A percentile compares a stretch with the other conserved stretches of the same genome.
phyloP scores from a whole-genome alignment of 2,797 vertebrate genomes.

The Sebastolobus alascanus region DNA sequence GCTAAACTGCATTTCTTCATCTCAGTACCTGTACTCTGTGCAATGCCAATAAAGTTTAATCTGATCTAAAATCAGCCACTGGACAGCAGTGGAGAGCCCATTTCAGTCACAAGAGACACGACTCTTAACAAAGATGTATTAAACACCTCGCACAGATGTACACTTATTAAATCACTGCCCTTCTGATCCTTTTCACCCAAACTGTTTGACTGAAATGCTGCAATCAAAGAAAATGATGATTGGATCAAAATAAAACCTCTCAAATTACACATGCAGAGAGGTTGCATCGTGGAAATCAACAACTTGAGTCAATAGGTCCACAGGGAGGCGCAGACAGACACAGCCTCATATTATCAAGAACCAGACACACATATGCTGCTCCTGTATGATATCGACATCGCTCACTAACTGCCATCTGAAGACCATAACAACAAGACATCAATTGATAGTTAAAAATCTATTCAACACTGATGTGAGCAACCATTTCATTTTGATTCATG shows the following conservation, averaged over 20 bases:
- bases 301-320: neutral
- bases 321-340: neutral
- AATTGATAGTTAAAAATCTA: slow-evolving; percentile 4
- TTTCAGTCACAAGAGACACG: too few species aligned
- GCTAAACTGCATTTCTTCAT: neutral
- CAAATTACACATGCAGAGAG: slow-evolving; percentile 9
- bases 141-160: neutral
- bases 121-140: neutral
- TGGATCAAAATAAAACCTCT: neutral
- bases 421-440: neutral
- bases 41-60: neutral
- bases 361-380: neutral
- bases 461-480: slow-evolving; percentile 1
- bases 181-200: neutral
- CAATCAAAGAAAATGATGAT: slow-evolving; percentile 3
- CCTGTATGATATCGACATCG: neutral
- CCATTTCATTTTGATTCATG: neutral
- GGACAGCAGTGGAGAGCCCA: neutral
- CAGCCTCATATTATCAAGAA: slow-evolving; percentile 3
- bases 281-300: slow-evolving; percentile 23
- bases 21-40: neutral
- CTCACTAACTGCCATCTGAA: neutral
- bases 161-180: too few species aligned
- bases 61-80: too few species aligned
- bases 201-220: slow-evolving; percentile 3